Evolutionary conservation across 2,113 vertebrate species (phyloP).

Genomic region (Corynorhinus townsendii): DNA sequence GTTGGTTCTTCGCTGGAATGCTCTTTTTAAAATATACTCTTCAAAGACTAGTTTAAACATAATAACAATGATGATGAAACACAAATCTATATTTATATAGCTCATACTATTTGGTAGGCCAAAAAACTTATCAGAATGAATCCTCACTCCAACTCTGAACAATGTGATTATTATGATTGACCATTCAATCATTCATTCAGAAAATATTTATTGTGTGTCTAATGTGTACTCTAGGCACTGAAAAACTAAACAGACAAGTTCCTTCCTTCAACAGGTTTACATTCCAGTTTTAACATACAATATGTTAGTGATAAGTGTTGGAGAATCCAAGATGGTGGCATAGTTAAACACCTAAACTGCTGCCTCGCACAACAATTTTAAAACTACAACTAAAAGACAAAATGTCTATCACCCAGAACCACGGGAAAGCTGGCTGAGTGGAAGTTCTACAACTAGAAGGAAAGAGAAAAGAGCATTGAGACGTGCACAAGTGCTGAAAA

Average conservation of each 20-base stretch:
- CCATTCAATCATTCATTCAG: background rate
- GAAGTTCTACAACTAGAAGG: no score
- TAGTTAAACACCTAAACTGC: no score
- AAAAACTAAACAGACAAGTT: background rate
- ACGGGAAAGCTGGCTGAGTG: no score
- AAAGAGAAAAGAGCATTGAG: no score
- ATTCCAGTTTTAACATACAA: background rate
- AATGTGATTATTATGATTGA: background rate
- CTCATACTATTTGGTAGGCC: background rate
- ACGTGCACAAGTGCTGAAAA: no score
- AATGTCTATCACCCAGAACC: no score
- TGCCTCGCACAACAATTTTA: no score
- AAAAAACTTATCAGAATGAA: background rate
- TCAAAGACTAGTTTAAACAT: slow-evolving; percentile 19
- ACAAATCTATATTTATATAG: background rate
- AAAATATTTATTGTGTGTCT: background rate
- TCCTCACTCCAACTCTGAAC: background rate
- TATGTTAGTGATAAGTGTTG: background rate
- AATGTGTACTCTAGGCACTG: background rate
- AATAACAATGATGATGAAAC: background rate
- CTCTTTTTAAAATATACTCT: background rate
- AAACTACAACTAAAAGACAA: no score
- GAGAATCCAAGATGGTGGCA: no score
- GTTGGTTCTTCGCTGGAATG: background rate
- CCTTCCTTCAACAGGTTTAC: background rate